Evolutionary conservation across 1,140 invertebrate genomes (phyloP), one percentile per base, ranked within the genome.

Genomic region (Tetramorium alpestre): DNA sequence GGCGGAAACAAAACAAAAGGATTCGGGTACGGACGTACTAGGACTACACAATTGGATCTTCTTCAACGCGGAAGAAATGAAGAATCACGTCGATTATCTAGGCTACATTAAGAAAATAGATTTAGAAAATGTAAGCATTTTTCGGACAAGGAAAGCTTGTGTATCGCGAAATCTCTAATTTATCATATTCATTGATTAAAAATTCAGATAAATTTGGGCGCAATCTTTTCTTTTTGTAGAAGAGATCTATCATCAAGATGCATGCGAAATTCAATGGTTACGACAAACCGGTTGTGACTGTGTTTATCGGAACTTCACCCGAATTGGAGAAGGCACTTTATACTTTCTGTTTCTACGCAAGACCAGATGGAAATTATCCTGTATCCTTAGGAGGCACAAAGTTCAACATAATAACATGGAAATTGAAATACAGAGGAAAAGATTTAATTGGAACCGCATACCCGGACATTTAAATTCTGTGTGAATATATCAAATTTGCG

Each of bases 1-100:
- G 1, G 97, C 98, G 0, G 98, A 99, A 96, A 95, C 98, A 0
- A 98, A 95, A 96, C 97, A 91, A 95, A 5, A 10, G 3, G 33
- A 70, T 13, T 47, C 81, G 2, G 96, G 88, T 10, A 92, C 90
- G n/a, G 96, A 97, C 91, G 96, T 99, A 51, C 96, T 96, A 91
- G 98, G 98, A 13, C 95, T 99, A 77, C 98, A 99, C 93, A 98
- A 98, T 93, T 99, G 98, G 98, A 96, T 99, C n/a, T 98, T 97
- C 93, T 98, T 98, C 77, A 96, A 96, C 49, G 96, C 96, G 75
- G 97, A 98, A 95, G 98, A 99, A 95, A 90, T 93, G 25, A 96
- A 95, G 22, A 96, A 95, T 38, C 95, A 96, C 69, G 96, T 97
- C 0, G 97, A 98, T 94, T 99, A 99, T 93, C 96, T 98, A 86